phyloP scores from a whole-genome alignment of 2,888 invertebrate species.

The Eutolmus rufibarbis region DNA sequence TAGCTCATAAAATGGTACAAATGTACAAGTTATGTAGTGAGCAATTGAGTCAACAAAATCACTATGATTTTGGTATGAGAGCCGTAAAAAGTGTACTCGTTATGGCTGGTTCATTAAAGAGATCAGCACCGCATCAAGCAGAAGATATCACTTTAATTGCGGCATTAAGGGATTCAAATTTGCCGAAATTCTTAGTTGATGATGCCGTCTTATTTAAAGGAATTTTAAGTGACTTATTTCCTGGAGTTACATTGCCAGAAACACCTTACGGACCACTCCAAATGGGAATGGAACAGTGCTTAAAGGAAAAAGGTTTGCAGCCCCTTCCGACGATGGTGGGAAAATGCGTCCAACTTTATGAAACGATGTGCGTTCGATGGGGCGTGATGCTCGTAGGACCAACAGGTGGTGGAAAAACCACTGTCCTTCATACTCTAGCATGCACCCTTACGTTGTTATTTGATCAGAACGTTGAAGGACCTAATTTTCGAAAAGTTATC shows the following conservation, averaged over 20 bases:
- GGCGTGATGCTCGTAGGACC: slow-evolving; percentile 93
- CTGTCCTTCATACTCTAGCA: slow-evolving; percentile 77
- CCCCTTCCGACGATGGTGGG: slow-evolving; percentile 64
- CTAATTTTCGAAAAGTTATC: slow-evolving; percentile 75
- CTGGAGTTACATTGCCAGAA: slow-evolving; percentile 78
- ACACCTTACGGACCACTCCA: slow-evolving; percentile 81
- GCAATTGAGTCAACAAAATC: slow-evolving; percentile 89
- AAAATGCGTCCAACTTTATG: slow-evolving; percentile 78
- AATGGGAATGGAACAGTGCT: slow-evolving; percentile 67
- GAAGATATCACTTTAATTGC: slow-evolving; percentile 86
- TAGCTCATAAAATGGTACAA: slow-evolving; percentile 92
- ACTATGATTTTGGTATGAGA: slow-evolving; percentile 93
- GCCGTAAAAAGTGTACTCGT: slow-evolving; percentile 93
- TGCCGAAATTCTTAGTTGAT: slow-evolving; percentile 87
- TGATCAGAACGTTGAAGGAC: slow-evolving; percentile 68
- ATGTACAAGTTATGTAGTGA: slow-evolving; percentile 93
- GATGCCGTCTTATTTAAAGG: slow-evolving; percentile 86
- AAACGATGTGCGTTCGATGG: slow-evolving; percentile 90
- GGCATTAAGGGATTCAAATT: slow-evolving; percentile 86
- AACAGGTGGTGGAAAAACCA: slow-evolving; percentile 86
- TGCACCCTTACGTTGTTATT: slow-evolving; percentile 73
- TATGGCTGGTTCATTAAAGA: slow-evolving; percentile 89
- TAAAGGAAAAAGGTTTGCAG: slow-evolving; percentile 70
- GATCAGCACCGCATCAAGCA: slow-evolving; percentile 81
- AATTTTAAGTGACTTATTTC: slow-evolving; percentile 88